phyloP scores from a whole-genome alignment of 2,888 invertebrate species.

The Temnothorax unifasciatus region DNA sequence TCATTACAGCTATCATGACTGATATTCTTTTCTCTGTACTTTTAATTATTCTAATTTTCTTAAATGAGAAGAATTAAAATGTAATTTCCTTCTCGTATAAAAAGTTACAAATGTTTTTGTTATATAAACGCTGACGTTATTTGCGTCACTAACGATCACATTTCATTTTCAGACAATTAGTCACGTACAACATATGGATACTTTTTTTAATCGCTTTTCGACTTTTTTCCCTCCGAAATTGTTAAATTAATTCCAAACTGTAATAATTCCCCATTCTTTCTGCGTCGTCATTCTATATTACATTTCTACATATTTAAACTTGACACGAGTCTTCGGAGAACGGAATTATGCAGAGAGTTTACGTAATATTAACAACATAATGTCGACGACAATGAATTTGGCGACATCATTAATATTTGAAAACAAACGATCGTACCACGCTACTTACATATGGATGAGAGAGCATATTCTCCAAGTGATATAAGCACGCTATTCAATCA shows the following conservation, averaged over 20 bases:
- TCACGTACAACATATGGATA: neutral
- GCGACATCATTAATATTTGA: constrained; percentile 35
- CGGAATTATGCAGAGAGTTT: constrained; percentile 36
- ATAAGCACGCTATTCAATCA: neutral
- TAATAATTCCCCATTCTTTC: neutral
- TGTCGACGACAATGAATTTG: neutral
- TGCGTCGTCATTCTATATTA: neutral
- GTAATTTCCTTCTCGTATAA: neutral
- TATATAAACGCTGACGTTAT: neutral
- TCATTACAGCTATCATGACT: neutral
- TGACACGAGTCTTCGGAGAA: neutral
- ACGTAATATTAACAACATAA: constrained; percentile 21
- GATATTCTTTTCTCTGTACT: neutral
- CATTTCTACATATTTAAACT: neutral
- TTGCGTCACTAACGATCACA: neutral
- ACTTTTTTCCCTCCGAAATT: neutral
- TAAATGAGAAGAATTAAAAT: neutral
- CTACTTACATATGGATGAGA: neutral
- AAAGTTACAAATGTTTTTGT: neutral
- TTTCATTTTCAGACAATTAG: neutral
- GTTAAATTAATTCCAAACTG: constrained; percentile 21
- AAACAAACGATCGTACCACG: neutral
- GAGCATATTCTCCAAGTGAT: neutral
- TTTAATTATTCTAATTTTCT: neutral
- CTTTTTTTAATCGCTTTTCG: neutral